Conservation (phyloP, 2,113 vertebrate genomes). For the Dromas ardeola region DNA sequence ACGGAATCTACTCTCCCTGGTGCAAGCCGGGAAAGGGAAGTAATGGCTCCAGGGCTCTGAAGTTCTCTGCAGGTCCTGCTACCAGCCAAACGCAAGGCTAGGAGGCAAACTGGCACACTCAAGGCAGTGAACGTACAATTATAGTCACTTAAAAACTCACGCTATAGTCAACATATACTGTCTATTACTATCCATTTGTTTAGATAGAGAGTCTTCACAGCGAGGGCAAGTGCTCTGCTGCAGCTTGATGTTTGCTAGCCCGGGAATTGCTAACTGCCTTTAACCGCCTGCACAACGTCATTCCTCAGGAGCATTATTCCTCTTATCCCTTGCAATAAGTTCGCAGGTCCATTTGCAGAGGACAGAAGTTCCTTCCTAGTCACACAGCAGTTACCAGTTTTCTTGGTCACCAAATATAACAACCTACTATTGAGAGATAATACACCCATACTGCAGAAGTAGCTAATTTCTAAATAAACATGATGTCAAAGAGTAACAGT, state of each 20-base stretch:
- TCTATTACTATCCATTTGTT: background rate
- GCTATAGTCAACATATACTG: background rate
- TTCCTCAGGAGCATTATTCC: background rate
- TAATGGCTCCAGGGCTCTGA: background rate
- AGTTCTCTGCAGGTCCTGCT: background rate
- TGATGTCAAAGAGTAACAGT: background rate
- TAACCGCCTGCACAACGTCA: background rate
- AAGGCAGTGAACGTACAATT: background rate
- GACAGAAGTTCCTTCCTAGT: background rate
- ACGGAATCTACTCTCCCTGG: background rate
- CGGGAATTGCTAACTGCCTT: background rate
- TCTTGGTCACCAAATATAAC: background rate
- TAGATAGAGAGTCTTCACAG: background rate
- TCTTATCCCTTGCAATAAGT: background rate
- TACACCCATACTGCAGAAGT: background rate
- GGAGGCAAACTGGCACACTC: background rate
- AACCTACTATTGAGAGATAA: background rate
- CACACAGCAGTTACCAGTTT: background rate
- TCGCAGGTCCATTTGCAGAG: background rate
- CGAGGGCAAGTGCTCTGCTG: background rate
- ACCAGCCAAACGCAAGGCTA: background rate
- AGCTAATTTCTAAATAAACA: background rate
- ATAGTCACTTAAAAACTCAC: background rate
- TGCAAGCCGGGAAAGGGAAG: background rate
- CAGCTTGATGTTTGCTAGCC: background rate